phyloP scores from a whole-genome alignment of 2,113 vertebrate genomes.

The Lasiurus cinereus region DNA sequence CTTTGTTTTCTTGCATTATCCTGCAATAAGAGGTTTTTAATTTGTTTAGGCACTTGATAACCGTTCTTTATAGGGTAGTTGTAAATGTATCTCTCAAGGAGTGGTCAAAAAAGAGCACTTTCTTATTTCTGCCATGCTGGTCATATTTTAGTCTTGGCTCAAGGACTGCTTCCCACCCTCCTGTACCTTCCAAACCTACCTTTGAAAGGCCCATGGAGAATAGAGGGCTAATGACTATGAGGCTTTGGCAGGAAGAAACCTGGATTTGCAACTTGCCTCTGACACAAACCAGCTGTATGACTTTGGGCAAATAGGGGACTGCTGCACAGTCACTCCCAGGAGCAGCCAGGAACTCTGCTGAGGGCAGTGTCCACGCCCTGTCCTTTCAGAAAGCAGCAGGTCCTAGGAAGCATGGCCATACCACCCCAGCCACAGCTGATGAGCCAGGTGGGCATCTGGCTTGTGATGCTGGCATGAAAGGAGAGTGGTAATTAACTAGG shows the following conservation, averaged over 20 bases:
- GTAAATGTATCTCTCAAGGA: neutral
- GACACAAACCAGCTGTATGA: neutral
- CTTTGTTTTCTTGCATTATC: neutral
- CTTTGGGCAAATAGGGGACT: neutral
- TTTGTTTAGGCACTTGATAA: neutral
- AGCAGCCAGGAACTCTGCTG: neutral
- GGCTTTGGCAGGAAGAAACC: neutral
- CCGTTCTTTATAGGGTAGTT: neutral
- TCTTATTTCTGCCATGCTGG: neutral
- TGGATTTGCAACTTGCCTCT: slow-evolving; percentile 9
- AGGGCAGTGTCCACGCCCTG: neutral
- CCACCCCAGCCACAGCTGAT: neutral
- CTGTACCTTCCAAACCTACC: neutral
- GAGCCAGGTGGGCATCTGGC: neutral
- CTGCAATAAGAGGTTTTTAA: neutral
- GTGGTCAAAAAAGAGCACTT: neutral
- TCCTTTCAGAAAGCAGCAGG: neutral
- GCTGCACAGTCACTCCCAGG: neutral
- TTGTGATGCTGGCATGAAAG: neutral
- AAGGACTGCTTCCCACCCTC: neutral
- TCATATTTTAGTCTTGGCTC: neutral
- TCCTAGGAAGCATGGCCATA: neutral
- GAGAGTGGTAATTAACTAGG: neutral
- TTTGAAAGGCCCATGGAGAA: neutral
- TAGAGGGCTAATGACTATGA: neutral